These are phyloP conservation scores for Tiliacea aurago DNA, from an alignment of 2,888 invertebrate genomes.

Conservation along the genomic window DNA sequence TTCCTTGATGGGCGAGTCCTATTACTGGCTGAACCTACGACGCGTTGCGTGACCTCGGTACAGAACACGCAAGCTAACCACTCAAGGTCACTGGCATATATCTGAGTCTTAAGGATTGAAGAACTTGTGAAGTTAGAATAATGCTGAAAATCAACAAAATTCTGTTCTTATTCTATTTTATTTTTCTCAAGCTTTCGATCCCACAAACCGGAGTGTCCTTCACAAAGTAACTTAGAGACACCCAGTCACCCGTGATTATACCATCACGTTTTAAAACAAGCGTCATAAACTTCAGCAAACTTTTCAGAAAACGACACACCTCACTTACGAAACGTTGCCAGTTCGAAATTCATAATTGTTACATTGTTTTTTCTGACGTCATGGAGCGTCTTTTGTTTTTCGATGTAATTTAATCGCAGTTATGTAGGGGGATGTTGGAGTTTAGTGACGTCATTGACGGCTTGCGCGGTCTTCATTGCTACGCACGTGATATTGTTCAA, in stretches of 20 bases:
- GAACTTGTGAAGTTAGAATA: too few relatives aligned
- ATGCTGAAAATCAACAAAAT: too few relatives aligned
- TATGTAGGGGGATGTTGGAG: not conserved
- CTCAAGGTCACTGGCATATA: too few relatives aligned
- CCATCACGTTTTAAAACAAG: slow-evolving; percentile 46
- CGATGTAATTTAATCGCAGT: slow-evolving; percentile 10
- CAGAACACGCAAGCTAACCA: too few relatives aligned
- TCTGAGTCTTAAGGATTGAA: too few relatives aligned
- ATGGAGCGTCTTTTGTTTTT: slow-evolving; percentile 18
- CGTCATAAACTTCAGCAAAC: slow-evolving; percentile 8
- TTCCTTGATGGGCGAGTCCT: too few relatives aligned
- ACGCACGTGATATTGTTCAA: slow-evolving; percentile 28
- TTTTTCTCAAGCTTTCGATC: not conserved
- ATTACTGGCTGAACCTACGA: too few relatives aligned
- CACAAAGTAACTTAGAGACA: slow-evolving; percentile 2
- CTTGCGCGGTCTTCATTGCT: not conserved
- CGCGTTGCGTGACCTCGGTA: too few relatives aligned
- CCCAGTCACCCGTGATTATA: not conserved
- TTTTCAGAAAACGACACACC: not conserved
- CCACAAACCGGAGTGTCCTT: not conserved
- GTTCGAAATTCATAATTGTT: slow-evolving; percentile 10
- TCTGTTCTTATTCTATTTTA: too few relatives aligned
- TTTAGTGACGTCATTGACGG: not conserved
- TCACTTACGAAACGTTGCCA: slow-evolving; percentile 15
- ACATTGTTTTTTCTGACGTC: slow-evolving; percentile 14